Conservation (phyloP, 2,888 invertebrate genomes). For the Tinea trinotella region DNA sequence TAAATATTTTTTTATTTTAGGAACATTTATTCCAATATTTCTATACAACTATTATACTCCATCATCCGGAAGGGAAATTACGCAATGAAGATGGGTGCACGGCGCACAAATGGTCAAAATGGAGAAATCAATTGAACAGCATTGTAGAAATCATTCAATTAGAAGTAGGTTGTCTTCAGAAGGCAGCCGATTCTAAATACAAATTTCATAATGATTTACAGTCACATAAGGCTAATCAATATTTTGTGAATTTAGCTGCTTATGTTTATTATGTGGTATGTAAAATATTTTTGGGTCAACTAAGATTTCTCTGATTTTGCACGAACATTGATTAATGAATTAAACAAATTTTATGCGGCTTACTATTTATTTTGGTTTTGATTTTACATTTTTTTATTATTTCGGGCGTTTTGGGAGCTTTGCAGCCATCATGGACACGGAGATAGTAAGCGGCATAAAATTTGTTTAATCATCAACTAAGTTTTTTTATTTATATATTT, state of each 20-base stretch:
- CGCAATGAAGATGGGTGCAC: conserved; percentile 40
- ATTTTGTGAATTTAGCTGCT: conserved; percentile 46
- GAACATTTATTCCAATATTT: conserved; percentile 45
- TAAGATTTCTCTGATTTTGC: too few species aligned
- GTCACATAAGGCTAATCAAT: conserved; percentile 28
- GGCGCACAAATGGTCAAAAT: conserved; percentile 46
- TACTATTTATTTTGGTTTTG: too few species aligned
- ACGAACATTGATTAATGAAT: too few species aligned
- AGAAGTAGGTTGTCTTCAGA: conserved; percentile 45
- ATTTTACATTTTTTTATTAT: too few species aligned
- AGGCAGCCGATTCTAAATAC: conserved; percentile 24
- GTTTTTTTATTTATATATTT: too few species aligned
- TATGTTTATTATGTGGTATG: conserved; percentile 52
- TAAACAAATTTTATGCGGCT: too few species aligned
- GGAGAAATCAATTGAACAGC: conserved; percentile 47
- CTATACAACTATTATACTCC: conserved; percentile 41
- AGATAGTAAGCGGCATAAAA: too few species aligned
- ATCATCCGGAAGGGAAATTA: conserved; percentile 47
- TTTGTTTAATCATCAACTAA: too few species aligned
- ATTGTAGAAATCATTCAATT: conserved; percentile 50
- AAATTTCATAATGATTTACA: conserved; percentile 29
- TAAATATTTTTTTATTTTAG: conserved; percentile 28
- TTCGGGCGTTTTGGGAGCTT: too few species aligned
- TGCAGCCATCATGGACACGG: too few species aligned
- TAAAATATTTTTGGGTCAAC: too few species aligned